Base-by-base conservation (phyloP, 1,140 invertebrate genomes). In the Ceratina australensis region DNA sequence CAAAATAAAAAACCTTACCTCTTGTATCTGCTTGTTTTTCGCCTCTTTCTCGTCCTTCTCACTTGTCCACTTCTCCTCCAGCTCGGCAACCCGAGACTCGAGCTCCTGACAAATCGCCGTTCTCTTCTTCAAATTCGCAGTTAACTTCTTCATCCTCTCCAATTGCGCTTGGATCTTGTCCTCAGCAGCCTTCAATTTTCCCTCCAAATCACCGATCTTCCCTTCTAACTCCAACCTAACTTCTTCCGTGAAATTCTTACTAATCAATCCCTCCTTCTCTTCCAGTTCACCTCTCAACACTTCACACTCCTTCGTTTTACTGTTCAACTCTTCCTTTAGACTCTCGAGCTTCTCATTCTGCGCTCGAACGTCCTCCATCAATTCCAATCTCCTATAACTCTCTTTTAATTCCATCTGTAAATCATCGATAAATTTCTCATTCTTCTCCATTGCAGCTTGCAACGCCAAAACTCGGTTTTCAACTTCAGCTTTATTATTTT, bases 81-180 rank as follows among this genome's bases (percentile, higher is more conserved):
- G 57, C 1, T 89, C 84, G 0, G 56, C 28, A 0, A 90, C 69
- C 13, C 87, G 91, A n/a, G 90, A 86, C 90, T 96, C 95, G 22
- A 96, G 88, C 72, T 96, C 95, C 61, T 93, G 92, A 67, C 94
- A 95, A 60, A 94, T 90, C 22, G 92, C 81, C 0, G 93, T 91
- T 87, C 96, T 96, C 81, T 96, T 96, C 86, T 96, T 96, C 12
- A 96, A 91, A 84, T 94, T 96, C 0, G 94, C 92, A 3, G 95
- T 95, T 81, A 95, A 94, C 80, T 96, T 96, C 83, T 96, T 96
- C 88, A 96, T 93, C 89, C 96, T 96, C 67, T 96, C 95, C 28
- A 95, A 86, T 67, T 90, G 91, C 3, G 72, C 67, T 59, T 89
- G 87, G 2, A 82, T 71, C 12, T 89, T 91, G 0, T 80, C 73